Percentiles rank a stretch among this genome's conserved stretches.
Conservation (phyloP, 2,797 vertebrate genomes). For the Graptemys geographica region DNA sequence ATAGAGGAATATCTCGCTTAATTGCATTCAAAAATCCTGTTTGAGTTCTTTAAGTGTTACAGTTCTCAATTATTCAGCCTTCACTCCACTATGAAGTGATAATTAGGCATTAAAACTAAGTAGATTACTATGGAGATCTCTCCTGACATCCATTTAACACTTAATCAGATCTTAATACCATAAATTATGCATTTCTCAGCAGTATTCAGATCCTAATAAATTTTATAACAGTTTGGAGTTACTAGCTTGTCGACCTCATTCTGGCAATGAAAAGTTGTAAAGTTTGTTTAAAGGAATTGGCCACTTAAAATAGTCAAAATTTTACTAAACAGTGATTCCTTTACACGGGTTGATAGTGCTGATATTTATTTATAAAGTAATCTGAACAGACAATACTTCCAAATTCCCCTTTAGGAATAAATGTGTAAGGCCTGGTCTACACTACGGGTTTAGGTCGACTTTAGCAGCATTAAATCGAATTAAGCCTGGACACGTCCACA, state of each 20-base stretch:
- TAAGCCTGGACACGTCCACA: too few relatives aligned
- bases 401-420: constrained; percentile 34
- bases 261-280: constrained; percentile 1
- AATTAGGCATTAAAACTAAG: constrained; percentile 66
- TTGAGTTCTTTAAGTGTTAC: constrained; percentile 29
- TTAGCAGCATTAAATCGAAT: too few relatives aligned
- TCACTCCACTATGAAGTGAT: constrained; percentile 55
- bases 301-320: neutral
- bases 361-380: constrained; percentile 50
- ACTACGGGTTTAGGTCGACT: too few relatives aligned
- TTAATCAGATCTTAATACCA: constrained; percentile 59
- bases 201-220: constrained; percentile 54
- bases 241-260: constrained; percentile 44
- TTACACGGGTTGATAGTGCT: neutral
- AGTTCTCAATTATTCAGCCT: constrained; percentile 46
- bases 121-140: constrained; percentile 68
- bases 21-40: constrained; percentile 38
- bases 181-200: constrained; percentile 63
- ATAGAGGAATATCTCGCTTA: constrained; percentile 22
- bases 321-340: constrained; percentile 33
- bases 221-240: constrained; percentile 45
- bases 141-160: constrained; percentile 69
- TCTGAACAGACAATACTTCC: neutral
- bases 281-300: constrained; percentile 27
- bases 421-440: neutral